Evolutionary conservation across 1,140 invertebrate genomes (phyloP), one percentile per base, ranked within the genome.

Genomic region (Drosophila truncata): DNA sequence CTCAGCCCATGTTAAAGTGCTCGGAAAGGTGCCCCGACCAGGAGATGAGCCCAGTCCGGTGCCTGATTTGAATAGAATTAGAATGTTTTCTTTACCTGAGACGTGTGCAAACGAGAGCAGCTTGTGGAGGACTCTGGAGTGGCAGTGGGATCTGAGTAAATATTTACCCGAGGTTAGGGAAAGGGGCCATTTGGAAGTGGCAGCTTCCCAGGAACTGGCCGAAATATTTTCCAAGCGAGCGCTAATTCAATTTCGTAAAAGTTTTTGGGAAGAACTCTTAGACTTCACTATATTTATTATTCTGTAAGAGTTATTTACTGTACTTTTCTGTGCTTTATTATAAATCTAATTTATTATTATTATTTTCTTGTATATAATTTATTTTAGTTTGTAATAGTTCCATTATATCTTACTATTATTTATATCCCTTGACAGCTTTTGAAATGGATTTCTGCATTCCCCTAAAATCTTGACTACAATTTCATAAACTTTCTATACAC

Each of bases 1-100:
- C 77, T 66, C 78, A 73, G 80, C 84, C 87, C 67, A 70, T 88
- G 84, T 88, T 87, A 84, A 87, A 88, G 84, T 84, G 83, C 54
- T 88, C 27, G 77, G 77, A 88, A 77, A 83, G 80, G 75, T 65
- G 62, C 50, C 54, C 37, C 55, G 29, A 16, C 42, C 31, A 46
- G 35, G 33, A 50, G 69, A 54, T 54, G 49, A 58, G 67, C 41
- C 50, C 23, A 44, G 46, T 62, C 47, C 37, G 65, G 81, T 41
- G 46, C 52, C 67, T 64, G 66, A 88, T 87, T 87, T 87, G 84
- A 87, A 87, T 84, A 85, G 69, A 65, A 73, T 74, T 76, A 66
- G 69, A 57, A 65, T 86, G 73, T 63, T 78, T 64, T 60, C n/a
- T 62, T 54, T 55, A 63, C 35, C 58, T 75, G 47, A 65, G 69